phyloP scores from a whole-genome alignment of 2,797 vertebrate species.

The Podarcis siculus region DNA sequence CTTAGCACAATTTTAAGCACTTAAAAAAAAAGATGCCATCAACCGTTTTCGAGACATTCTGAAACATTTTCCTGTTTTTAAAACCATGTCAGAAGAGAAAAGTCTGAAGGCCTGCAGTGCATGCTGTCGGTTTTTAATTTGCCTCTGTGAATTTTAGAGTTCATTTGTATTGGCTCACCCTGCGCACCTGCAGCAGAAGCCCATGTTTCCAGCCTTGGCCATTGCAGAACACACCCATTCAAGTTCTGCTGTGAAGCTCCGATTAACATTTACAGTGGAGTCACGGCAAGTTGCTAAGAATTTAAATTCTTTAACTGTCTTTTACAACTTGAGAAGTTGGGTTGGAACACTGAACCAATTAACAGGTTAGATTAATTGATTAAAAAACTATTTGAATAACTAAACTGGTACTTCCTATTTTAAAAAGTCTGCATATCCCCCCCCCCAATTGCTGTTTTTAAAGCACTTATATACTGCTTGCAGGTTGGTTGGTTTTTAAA shows the following conservation, averaged over 20 bases:
- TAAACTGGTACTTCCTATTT: background rate
- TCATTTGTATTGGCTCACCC: background rate
- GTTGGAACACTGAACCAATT: background rate
- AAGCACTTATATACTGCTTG: too few species aligned
- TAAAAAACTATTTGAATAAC: background rate
- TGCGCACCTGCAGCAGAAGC: background rate
- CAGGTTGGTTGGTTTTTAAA: too few species aligned
- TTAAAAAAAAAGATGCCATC: background rate
- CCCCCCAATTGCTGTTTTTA: too few species aligned
- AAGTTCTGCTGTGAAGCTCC: background rate
- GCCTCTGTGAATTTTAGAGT: background rate
- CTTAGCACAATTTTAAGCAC: background rate
- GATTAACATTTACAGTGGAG: background rate
- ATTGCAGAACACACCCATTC: background rate
- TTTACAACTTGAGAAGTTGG: too few species aligned
- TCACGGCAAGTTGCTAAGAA: background rate
- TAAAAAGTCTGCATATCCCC: too few species aligned
- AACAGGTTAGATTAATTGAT: background rate
- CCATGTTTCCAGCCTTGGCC: too few species aligned
- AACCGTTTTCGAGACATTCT: too few species aligned
- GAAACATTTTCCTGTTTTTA: background rate
- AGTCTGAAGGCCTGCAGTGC: background rate
- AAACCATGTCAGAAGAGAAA: background rate
- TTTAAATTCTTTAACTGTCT: too few species aligned
- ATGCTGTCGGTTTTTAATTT: background rate